These are phyloP conservation scores for Enoplolaimus lenunculus DNA, from an alignment of 2,888 invertebrate species.

Conservation along the genomic window DNA sequence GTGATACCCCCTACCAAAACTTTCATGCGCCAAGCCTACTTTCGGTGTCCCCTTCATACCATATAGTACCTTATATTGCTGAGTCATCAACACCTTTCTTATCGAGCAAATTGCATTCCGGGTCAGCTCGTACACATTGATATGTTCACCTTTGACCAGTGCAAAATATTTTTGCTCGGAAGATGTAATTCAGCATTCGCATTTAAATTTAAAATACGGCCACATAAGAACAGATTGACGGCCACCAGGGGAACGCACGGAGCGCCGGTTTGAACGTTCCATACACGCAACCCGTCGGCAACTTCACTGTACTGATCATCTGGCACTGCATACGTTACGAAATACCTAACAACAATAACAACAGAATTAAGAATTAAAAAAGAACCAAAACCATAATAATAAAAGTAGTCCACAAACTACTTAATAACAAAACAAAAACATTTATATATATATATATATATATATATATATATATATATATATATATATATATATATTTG, in stretches of 20 bases:
- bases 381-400: no score
- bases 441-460: no score
- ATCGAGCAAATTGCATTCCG: conserved; percentile 43
- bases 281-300: conserved; percentile 68
- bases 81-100: conserved; percentile 30
- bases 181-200: not conserved
- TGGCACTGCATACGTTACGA: conserved; percentile 78
- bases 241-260: conserved; percentile 62
- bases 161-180: conserved; percentile 89
- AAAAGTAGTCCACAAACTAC: no score
- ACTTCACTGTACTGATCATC: conserved; percentile 51
- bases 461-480: no score
- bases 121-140: conserved; percentile 89
- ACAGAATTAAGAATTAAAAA: no score
- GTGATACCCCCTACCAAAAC: no score
- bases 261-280: conserved; percentile 86
- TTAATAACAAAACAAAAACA: no score
- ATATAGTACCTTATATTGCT: conserved; percentile 26
- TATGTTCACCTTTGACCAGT: conserved; percentile 56
- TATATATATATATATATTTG: no score
- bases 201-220: conserved; percentile 22
- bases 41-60: conserved; percentile 29
- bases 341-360: no score
- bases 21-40: conserved; percentile 26
- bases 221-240: conserved; percentile 30